Evolutionary conservation across 2,888 invertebrate genomes (phyloP).

Genomic region (Hirtodrosophila trivittata): DNA sequence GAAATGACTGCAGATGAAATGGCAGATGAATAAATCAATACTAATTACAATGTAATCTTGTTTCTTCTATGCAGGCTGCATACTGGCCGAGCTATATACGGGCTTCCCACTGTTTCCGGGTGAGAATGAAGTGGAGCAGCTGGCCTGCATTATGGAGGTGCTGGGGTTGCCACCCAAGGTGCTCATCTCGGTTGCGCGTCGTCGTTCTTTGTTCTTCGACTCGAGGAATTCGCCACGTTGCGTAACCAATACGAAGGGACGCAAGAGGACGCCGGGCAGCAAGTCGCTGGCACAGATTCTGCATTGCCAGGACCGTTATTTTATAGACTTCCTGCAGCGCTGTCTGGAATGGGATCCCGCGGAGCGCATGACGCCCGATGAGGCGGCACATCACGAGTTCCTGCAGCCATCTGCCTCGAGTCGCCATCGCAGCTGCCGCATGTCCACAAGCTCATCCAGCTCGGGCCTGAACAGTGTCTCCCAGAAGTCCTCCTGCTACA

Average conservation of each 20-base stretch:
- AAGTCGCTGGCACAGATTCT: constrained; percentile 92
- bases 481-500: constrained; percentile 82
- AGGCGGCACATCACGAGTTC: constrained; percentile 95
- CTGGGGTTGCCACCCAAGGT: constrained; percentile 95
- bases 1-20: constrained; percentile 51
- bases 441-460: constrained; percentile 81
- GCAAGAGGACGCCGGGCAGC: constrained; percentile 94
- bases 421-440: constrained; percentile 81
- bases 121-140: constrained; percentile 97
- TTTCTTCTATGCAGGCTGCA: constrained; percentile 88
- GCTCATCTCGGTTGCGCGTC: constrained; percentile 92
- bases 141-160: constrained; percentile 98
- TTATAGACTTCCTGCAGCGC: constrained; percentile 94
- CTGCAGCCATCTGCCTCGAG: constrained; percentile 86
- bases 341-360: constrained; percentile 98
- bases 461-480: constrained; percentile 81
- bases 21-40: constrained; percentile 46
- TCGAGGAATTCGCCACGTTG: constrained; percentile 96
- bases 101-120: constrained; percentile 98
- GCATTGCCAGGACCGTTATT: constrained; percentile 93
- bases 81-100: constrained; percentile 97
- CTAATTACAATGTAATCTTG: constrained; percentile 29
- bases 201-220: constrained; percentile 93
- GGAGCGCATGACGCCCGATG: constrained; percentile 95
- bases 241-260: constrained; percentile 96